Conservation (phyloP, 2,113 vertebrate genomes). For the Odocoileus virginianus region DNA sequence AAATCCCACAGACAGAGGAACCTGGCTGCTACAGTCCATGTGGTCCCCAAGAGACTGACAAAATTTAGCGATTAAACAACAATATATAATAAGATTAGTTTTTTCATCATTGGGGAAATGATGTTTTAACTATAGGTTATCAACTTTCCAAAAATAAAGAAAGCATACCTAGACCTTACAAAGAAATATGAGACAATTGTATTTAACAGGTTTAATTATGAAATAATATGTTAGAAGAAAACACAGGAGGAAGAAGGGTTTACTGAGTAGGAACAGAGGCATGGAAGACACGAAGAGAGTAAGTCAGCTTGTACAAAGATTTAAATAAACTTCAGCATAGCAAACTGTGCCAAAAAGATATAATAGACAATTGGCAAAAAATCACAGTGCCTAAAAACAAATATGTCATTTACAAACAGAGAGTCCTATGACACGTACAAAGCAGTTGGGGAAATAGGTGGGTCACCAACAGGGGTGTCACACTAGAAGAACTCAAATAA, state of each 20-base stretch:
- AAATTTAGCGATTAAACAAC: rapidly evolving
- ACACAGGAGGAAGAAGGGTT: background rate
- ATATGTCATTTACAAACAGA: background rate
- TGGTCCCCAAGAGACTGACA: background rate
- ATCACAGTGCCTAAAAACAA: background rate
- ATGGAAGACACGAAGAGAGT: background rate
- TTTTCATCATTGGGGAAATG: background rate
- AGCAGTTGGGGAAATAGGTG: background rate
- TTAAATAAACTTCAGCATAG: background rate
- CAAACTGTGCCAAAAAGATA: background rate
- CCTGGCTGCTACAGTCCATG: background rate
- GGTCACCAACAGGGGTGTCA: background rate
- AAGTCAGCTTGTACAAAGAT: background rate
- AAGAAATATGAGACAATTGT: background rate
- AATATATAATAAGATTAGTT: background rate
- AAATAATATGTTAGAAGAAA: background rate
- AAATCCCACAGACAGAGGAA: background rate
- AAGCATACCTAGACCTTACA: background rate
- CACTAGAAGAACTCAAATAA: background rate
- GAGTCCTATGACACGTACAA: background rate
- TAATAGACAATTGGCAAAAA: background rate
- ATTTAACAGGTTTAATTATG: background rate
- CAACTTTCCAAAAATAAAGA: background rate
- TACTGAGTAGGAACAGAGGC: background rate
- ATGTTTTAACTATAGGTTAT: background rate